Base-by-base conservation (phyloP, 2,888 invertebrate species). In the Hyles lineata region DNA sequence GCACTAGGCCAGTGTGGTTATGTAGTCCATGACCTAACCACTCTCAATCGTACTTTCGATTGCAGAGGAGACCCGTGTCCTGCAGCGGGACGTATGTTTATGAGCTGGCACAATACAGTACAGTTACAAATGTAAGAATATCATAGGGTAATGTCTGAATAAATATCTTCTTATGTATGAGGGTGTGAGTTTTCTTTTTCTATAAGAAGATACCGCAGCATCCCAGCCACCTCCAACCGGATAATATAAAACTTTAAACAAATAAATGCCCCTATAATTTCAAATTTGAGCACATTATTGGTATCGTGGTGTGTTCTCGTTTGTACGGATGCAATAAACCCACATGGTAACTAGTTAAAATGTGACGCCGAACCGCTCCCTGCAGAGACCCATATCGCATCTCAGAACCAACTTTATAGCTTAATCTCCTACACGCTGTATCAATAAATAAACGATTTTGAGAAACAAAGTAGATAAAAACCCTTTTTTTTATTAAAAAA, bases 371-470 rank as follows among this genome's bases (percentile, higher is more conserved):
- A 91, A 84, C 89, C 91, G 87, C 86, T 87, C 87, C 72, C 75
- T 75, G 79, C 83, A 81, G 85, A 85, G 85, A 43, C 43, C 43
- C 43, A 43, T 43, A 43, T 43, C 43, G 43, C 43, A 43, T 43
- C 43, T 11, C 43, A 81, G 83, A 81, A 83, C 80, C 75, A 76
- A 83, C 88, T 94, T 94, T 94, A 94, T 93, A 88, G 90, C 94
- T 94, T 93, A 93, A 93, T 94, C 93, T 91, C 85, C 83, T 85
- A 88, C 87, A 88, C 86, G 89, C 89, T 83, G 90, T 91, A 89
- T 87, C 90, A 90, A 93, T 93, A 92, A 92, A 92, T 92, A 90
- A 89, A 84, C 83, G 79, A 79, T 85, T 50, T 67, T 85, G 78
- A 80, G 83, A 88, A 90, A 90, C 87, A 89, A 89, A 86, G 84